Conservation (phyloP, 2,888 invertebrate genomes). For the Hemithea aestivaria region DNA sequence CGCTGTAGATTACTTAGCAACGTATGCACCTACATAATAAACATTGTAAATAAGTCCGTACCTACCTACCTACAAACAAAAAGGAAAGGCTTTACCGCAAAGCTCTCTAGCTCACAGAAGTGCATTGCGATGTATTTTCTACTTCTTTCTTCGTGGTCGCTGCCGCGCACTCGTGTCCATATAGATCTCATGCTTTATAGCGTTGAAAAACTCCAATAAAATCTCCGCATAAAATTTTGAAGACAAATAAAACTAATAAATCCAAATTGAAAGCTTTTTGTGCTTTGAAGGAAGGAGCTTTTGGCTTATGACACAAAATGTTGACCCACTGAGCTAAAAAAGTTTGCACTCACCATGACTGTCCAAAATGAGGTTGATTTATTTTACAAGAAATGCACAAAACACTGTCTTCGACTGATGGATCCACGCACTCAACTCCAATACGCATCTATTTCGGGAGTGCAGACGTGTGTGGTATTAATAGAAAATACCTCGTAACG, state of each 20-base stretch:
- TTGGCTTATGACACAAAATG: conserved; percentile 2
- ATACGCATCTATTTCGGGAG: conserved; percentile 63
- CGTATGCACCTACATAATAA: too few species aligned
- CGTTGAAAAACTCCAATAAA: too few species aligned
- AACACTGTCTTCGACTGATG: conserved; percentile 37
- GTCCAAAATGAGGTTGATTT: conserved; percentile 13
- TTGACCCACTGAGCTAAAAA: conserved; percentile 17
- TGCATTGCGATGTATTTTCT: conserved; percentile 8
- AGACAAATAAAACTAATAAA: too few species aligned
- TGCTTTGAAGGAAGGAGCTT: too few species aligned
- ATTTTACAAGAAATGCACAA: conserved; percentile 15
- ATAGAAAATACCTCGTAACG: conserved; percentile 52
- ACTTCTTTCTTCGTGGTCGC: conserved; percentile 24
- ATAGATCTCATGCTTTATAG: conserved; percentile 51
- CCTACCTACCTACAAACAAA: too few species aligned
- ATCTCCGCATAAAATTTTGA: too few species aligned
- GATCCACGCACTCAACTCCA: conserved; percentile 50
- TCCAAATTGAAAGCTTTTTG: too few species aligned
- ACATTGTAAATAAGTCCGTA: too few species aligned
- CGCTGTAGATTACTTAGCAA: too few species aligned
- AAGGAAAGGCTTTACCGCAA: too few species aligned
- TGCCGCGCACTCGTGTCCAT: conserved; percentile 50
- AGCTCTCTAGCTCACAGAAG: conserved; percentile 1
- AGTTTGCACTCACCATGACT: conserved; percentile 39
- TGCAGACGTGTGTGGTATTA: conserved; percentile 58